Percentiles rank a stretch among this genome's conserved stretches.
phyloP scores from a whole-genome alignment of 2,113 vertebrate species.

The Acanthisitta chloris region DNA sequence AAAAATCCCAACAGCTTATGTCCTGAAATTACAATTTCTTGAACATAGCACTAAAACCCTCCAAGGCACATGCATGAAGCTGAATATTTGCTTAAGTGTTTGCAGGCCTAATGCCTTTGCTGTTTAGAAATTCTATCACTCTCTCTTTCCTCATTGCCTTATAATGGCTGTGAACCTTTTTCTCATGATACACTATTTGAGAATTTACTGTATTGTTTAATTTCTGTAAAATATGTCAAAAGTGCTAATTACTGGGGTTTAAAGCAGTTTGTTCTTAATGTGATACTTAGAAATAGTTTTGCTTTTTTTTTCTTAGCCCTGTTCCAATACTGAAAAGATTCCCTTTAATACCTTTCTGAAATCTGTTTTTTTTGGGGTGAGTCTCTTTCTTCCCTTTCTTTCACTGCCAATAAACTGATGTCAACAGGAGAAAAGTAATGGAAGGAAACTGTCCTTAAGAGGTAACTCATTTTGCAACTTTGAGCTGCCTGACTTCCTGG shows the following conservation, averaged over 20 bases:
- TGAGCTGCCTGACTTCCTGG: neutral
- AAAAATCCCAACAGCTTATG: neutral
- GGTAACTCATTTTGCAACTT: neutral
- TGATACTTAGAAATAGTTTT: neutral
- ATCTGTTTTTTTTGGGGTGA: neutral
- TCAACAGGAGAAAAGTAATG: neutral
- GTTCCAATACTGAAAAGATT: neutral
- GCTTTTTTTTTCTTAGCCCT: neutral
- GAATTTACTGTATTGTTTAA: neutral
- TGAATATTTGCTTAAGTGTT: neutral
- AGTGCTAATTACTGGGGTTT: neutral
- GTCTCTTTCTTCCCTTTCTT: neutral
- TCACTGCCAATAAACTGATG: neutral
- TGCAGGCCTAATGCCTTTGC: neutral
- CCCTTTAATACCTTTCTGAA: neutral
- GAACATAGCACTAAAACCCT: neutral
- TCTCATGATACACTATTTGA: neutral
- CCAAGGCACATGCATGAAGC: neutral
- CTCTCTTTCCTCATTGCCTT: neutral
- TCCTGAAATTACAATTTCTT: neutral
- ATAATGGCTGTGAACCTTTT: no score
- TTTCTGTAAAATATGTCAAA: neutral
- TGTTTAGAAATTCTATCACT: neutral
- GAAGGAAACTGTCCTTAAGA: neutral
- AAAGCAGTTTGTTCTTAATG: neutral